Conservation (phyloP, 2,888 invertebrate species). For the Epinotia demarniana region DNA sequence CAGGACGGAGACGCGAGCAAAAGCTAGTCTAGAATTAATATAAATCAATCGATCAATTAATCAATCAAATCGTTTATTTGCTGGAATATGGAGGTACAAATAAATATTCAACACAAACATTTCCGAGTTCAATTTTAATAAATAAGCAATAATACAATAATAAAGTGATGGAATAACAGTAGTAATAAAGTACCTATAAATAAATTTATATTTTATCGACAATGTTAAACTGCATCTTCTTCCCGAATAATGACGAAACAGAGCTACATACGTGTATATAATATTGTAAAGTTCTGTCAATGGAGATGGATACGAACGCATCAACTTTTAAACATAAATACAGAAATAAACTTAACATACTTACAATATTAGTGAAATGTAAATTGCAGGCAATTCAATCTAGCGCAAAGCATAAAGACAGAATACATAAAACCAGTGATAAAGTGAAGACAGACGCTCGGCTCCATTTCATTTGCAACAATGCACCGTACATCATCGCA, state of each 20-base stretch:
- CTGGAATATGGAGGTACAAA: no score
- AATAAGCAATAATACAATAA: no score
- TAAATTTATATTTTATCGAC: no score
- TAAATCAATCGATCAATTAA: no score
- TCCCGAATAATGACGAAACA: background rate
- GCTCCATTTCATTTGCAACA: conserved; percentile 36
- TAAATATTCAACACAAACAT: no score
- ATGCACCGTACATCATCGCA: conserved; percentile 25
- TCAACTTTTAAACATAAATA: background rate
- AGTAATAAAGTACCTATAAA: background rate
- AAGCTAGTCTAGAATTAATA: no score
- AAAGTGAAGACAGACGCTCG: conserved; percentile 41
- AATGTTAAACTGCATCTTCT: background rate
- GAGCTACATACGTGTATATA: background rate
- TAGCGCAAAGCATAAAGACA: conserved; percentile 36
- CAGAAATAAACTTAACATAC: conserved; percentile 18
- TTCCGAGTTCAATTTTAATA: no score
- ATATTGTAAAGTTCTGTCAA: no score
- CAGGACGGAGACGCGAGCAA: no score
- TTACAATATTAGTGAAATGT: conserved; percentile 19
- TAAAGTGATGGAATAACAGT: no score
- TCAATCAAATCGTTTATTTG: no score
- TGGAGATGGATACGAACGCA: no score
- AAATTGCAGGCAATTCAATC: conserved; percentile 42
- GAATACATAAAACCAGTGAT: conserved; percentile 41